phyloP scores from a whole-genome alignment of 2,888 invertebrate genomes.

The Deilephila elpenor region DNA sequence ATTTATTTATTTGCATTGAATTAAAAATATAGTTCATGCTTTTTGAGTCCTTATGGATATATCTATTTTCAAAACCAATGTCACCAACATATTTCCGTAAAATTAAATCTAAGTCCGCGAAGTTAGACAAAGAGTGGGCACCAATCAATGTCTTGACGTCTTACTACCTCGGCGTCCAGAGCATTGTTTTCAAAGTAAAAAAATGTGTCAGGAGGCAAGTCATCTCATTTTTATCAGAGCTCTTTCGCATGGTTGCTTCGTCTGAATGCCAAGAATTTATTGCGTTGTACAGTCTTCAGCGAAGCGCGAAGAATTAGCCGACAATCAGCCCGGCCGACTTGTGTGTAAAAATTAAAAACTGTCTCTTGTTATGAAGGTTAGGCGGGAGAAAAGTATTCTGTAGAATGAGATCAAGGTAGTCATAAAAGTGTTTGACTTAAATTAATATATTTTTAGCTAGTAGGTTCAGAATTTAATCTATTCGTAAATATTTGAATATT shows the following conservation, averaged over 20 bases:
- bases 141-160: constrained; percentile 46
- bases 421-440: not conserved
- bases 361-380: constrained; percentile 8
- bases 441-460: too few species aligned
- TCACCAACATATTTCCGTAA: not conserved
- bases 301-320: constrained; percentile 76
- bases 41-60: too few species aligned
- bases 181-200: constrained; percentile 73
- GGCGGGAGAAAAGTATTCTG: not conserved
- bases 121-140: constrained; percentile 32
- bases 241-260: constrained; percentile 73
- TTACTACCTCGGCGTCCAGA: constrained; percentile 51
- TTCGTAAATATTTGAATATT: too few species aligned
- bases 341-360: constrained; percentile 20
- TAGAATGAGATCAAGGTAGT: not conserved
- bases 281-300: constrained; percentile 77
- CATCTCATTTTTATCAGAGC: constrained; percentile 79
- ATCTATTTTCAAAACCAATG: not conserved
- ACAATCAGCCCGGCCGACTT: constrained; percentile 59
- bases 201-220: constrained; percentile 71
- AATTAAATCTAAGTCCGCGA: not conserved
- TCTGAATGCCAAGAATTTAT: constrained; percentile 80
- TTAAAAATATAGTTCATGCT: too few species aligned
- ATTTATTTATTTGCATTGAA: too few species aligned
- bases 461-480: too few species aligned